Percentiles rank a stretch among this genome's conserved stretches.
Conservation (phyloP, 2,113 vertebrate species). For the Amphiprion ocellaris region DNA sequence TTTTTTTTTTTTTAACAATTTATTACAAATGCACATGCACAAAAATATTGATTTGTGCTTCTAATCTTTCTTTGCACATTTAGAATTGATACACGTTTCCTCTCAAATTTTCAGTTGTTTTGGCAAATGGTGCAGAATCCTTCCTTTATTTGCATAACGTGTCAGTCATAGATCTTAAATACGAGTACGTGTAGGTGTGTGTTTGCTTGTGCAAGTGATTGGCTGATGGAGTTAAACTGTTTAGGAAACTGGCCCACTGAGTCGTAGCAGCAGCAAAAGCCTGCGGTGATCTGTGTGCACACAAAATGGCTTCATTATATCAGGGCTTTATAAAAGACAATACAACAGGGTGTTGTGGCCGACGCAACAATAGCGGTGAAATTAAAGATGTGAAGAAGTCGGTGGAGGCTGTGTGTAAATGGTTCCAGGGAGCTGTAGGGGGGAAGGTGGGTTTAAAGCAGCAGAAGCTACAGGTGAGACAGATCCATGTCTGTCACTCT, state of each 20-base stretch:
- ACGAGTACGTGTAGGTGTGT: slow-evolving; percentile 3
- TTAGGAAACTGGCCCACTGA: slow-evolving; percentile 59
- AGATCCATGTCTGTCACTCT: slow-evolving; percentile 57
- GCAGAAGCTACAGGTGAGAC: slow-evolving; percentile 51
- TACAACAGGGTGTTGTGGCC: slow-evolving; percentile 64
- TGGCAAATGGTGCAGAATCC: too few relatives aligned
- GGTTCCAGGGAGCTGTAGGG: slow-evolving; percentile 29
- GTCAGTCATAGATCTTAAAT: neutral
- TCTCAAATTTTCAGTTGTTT: too few relatives aligned
- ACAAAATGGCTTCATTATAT: slow-evolving; percentile 59
- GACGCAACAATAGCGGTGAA: slow-evolving; percentile 71
- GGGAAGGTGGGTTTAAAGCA: slow-evolving; percentile 24
- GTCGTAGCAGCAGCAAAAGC: slow-evolving; percentile 60
- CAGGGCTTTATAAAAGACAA: slow-evolving; percentile 62
- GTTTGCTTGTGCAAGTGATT: slow-evolving; percentile 3
- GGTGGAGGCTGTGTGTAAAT: slow-evolving; percentile 45
- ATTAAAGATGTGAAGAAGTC: slow-evolving; percentile 71
- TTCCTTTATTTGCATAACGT: neutral
- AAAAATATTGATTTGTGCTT: too few relatives aligned
- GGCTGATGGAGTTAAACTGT: slow-evolving; percentile 57
- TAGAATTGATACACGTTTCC: too few relatives aligned
- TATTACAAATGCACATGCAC: too few relatives aligned
- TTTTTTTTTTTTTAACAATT: too few relatives aligned
- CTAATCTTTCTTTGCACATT: too few relatives aligned
- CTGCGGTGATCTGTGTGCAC: slow-evolving; percentile 63